phyloP scores from a whole-genome alignment of 2,113 vertebrate species.

The Ceratotherium simum region DNA sequence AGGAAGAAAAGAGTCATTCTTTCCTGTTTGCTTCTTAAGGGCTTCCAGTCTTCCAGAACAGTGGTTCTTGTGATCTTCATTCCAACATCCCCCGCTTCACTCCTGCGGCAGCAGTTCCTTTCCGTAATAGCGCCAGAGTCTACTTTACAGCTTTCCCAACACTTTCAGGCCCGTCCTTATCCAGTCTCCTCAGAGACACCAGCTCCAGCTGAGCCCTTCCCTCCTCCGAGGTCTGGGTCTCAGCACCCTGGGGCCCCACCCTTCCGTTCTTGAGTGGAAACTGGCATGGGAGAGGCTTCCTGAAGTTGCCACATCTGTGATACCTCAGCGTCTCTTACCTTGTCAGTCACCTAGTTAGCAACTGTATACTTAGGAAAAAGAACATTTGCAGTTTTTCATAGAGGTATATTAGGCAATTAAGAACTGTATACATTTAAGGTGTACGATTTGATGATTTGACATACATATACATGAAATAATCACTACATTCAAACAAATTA shows the following conservation, averaged over 20 bases:
- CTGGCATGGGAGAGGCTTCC: not conserved
- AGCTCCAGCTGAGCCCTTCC: not conserved
- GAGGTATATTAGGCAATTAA: not conserved
- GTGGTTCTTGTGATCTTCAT: not conserved
- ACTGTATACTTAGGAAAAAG: not conserved
- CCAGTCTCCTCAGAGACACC: not conserved
- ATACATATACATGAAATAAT: not conserved
- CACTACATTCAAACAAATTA: not conserved
- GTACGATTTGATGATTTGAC: not conserved
- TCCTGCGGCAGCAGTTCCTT: rapidly evolving
- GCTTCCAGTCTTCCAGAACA: not conserved
- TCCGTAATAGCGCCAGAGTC: not conserved
- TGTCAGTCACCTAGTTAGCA: not conserved
- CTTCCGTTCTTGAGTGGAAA: too few species aligned
- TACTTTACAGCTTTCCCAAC: not conserved
- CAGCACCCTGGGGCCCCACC: rapidly evolving
- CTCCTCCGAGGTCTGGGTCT: not conserved
- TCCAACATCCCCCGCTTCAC: not conserved
- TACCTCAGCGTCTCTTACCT: not conserved
- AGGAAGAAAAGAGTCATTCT: not conserved
- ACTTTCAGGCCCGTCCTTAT: not conserved
- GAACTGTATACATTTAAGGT: not conserved
- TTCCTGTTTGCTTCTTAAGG: not conserved
- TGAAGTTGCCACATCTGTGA: not conserved
- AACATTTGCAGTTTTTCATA: not conserved